A percentile compares a stretch with the other conserved stretches of the same genome.
Conservation (phyloP, 2,797 vertebrate genomes). For the Pipistrellus pygmaeus region DNA sequence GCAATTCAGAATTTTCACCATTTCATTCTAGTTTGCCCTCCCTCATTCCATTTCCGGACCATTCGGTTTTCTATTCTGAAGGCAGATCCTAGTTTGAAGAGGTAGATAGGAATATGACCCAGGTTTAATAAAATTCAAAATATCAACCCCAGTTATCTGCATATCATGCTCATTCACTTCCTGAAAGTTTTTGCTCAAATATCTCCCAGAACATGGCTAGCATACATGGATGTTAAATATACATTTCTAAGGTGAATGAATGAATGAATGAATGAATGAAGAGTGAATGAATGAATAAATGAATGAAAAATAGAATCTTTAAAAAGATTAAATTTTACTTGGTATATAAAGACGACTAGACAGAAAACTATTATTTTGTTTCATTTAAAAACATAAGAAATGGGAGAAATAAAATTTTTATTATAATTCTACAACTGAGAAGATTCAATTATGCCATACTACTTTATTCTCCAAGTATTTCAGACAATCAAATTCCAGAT, state of each 20-base stretch:
- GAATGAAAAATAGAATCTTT: background rate
- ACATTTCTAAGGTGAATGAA: background rate
- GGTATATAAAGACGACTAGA: background rate
- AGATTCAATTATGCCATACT: conserved; percentile 39
- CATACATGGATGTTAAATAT: background rate
- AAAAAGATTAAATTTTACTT: background rate
- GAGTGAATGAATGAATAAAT: background rate
- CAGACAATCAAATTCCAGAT: conserved; percentile 11
- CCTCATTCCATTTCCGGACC: background rate
- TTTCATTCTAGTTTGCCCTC: background rate
- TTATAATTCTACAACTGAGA: background rate
- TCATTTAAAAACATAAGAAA: conserved; percentile 34
- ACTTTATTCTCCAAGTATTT: conserved; percentile 28
- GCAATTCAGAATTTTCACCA: background rate
- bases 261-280: too few species aligned
- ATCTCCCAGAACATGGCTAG: background rate
- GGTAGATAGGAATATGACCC: background rate
- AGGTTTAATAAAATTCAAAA: background rate
- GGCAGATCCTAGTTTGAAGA: background rate
- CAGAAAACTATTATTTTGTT: conserved; percentile 41
- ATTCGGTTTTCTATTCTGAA: background rate
- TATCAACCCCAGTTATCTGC: background rate
- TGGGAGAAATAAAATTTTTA: background rate
- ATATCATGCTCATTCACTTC: background rate
- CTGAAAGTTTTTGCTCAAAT: background rate